Evolutionary conservation across 2,888 invertebrate genomes (phyloP).

Genomic region (Apomyelois bistriatella): DNA sequence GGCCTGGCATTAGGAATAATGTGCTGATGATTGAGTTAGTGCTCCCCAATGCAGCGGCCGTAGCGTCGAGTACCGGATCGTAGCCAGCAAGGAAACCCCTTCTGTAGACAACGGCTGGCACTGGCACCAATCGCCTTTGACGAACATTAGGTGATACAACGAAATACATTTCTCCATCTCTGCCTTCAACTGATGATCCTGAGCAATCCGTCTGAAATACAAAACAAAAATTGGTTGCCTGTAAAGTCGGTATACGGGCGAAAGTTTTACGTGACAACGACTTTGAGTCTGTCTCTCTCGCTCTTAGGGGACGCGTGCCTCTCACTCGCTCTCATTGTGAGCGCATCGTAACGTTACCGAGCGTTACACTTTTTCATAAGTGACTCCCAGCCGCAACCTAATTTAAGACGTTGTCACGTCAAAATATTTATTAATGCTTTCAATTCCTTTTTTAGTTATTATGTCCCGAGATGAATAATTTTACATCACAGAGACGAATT

Average conservation of each 20-base stretch:
- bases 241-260: too few species aligned
- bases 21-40: constrained; percentile 86
- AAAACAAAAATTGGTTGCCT: constrained; percentile 14
- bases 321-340: too few species aligned
- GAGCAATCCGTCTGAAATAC: constrained; percentile 88
- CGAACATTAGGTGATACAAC: constrained; percentile 89
- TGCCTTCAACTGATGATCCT: constrained; percentile 85
- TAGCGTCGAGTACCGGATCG: constrained; percentile 90
- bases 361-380: too few species aligned
- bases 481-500: too few species aligned
- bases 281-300: too few species aligned
- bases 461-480: too few species aligned
- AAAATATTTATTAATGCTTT: not conserved
- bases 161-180: constrained; percentile 93
- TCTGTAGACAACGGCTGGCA: constrained; percentile 90
- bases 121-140: constrained; percentile 88
- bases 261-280: too few species aligned
- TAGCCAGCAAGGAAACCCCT: constrained; percentile 90
- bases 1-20: constrained; percentile 91
- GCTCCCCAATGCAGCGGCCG: constrained; percentile 88
- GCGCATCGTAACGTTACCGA: too few species aligned
- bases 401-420: too few species aligned
- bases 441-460: too few species aligned
- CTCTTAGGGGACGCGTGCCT: too few species aligned
- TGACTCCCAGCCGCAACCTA: too few species aligned